Base-by-base conservation (phyloP, 2,888 invertebrate genomes). In the Diplolepis rosae region DNA sequence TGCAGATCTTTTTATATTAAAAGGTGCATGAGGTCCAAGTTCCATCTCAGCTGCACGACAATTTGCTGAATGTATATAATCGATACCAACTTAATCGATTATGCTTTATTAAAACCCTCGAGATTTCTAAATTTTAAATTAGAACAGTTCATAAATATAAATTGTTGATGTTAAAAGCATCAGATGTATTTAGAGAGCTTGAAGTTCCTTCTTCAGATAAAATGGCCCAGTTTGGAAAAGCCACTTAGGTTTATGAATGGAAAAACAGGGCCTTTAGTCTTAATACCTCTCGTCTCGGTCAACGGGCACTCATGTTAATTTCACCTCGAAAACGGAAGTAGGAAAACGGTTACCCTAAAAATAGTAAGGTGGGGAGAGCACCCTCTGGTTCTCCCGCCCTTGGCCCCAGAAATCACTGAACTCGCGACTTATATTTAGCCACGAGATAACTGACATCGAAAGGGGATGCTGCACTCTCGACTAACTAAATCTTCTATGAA, bases 321-420 rank as follows among this genome's bases (percentile, higher is more conserved):
- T 45, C 45, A 45, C 45, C 9, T 45, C 18, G 18, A 2, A 45
- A 45, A 45, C 45, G 45, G 45, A 45, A 32, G 18, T 35, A 18
- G 56, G 18, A 35, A 22, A 18, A 56, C 35, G 56, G 56, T 56
- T 56, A 35, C 22, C 22, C 56, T 56, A 56, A 56, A 56, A 56
- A 56, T 56, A 56, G 18, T 11, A 56, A 35, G 11, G 6, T 30
- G 35, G 56, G 22, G 32, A 18, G 45, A 45, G 18, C 9, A 42
- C 35, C 35, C 35, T 39, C 35, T 39, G 28, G 30, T 52, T 28
- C n/a, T 28, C 30, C 52, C 30, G 3, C 11, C 27, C 15, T 28
- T 32, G 11, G 18, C 11, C 5, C 1, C 13, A 24, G 22, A 35
- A 56, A 56, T 32, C 13, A 35, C 18, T 5, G 9, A n/a, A 27